Conservation (phyloP, 92 coral and sea anemone species). For the Umimayanthus kanabou region DNA sequence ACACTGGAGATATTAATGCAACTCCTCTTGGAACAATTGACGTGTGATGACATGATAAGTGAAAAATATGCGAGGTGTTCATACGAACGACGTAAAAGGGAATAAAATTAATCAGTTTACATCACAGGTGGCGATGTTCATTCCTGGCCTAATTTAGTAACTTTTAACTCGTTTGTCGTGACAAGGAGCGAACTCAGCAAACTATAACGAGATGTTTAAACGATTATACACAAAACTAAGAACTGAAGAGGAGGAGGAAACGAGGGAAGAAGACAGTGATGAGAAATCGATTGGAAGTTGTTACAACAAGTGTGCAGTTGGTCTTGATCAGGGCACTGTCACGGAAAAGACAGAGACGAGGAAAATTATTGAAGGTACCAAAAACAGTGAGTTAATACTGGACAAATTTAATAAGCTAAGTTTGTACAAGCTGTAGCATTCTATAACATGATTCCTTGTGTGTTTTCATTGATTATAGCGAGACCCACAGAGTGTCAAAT, state of each 20-base stretch:
- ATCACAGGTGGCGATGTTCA: not conserved
- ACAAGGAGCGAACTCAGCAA: not conserved
- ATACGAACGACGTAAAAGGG: not conserved
- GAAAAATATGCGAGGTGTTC: not conserved
- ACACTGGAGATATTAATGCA: constrained; percentile 11
- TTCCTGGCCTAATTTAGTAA: not conserved
- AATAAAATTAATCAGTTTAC: not conserved
- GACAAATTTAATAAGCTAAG: not conserved
- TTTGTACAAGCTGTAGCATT: too few species aligned
- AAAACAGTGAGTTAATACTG: too few species aligned
- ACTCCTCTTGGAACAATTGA: not conserved
- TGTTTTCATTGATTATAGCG: not conserved
- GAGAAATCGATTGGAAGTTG: not conserved
- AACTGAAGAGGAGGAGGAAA: not conserved
- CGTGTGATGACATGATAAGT: not conserved
- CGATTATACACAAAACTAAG: constrained; percentile 1
- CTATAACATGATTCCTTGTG: not conserved
- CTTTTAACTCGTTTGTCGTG: not conserved
- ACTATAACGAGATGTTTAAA: not conserved
- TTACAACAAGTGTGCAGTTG: not conserved
- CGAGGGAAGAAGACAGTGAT: not conserved
- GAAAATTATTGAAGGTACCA: not conserved
- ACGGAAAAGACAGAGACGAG: constrained; percentile 14
- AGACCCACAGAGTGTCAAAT: not conserved
- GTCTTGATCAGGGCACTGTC: not conserved